Percentiles rank a stretch among this genome's conserved stretches.
These are phyloP conservation scores for Orientallactaga sibirica DNA, from an alignment of 2,797 vertebrate genomes.

Conservation along the genomic window DNA sequence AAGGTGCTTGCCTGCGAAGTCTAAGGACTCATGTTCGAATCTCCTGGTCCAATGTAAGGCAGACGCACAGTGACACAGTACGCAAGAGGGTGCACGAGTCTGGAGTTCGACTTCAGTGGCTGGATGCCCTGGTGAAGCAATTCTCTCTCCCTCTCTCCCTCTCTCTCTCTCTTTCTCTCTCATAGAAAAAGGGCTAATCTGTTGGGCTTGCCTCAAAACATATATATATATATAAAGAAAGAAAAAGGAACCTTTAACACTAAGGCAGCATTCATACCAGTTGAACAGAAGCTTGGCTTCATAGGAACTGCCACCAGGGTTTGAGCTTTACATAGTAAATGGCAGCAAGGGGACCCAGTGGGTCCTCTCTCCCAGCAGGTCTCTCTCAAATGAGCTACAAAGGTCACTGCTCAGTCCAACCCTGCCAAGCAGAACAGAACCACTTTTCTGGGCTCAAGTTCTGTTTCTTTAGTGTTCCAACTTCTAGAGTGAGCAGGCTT, in stretches of 20 bases:
- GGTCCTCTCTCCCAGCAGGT: not conserved
- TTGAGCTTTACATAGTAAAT: not conserved
- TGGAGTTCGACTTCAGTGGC: no score
- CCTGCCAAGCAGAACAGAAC: not conserved
- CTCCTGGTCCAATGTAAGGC: no score
- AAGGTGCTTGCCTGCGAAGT: no score
- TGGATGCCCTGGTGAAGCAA: no score
- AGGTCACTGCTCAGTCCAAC: not conserved
- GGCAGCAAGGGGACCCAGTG: not conserved
- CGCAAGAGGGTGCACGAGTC: no score
- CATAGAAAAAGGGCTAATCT: no score
- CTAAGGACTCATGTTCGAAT: no score
- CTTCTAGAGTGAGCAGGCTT: not conserved
- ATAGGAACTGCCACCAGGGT: not conserved
- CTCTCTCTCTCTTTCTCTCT: no score
- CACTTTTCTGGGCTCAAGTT: not conserved
- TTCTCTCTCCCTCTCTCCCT: no score
- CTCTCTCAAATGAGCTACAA: not conserved
- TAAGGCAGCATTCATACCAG: not conserved
- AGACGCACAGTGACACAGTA: no score
- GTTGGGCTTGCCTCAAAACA: no score
- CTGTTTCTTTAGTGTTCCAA: not conserved
- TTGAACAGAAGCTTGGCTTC: not conserved
- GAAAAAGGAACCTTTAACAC: not conserved
- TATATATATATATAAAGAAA: no score